A percentile compares a stretch with the other conserved stretches of the same genome.
Conservation (phyloP, 2,888 invertebrate species). For the Synanthedon tipuliformis region DNA sequence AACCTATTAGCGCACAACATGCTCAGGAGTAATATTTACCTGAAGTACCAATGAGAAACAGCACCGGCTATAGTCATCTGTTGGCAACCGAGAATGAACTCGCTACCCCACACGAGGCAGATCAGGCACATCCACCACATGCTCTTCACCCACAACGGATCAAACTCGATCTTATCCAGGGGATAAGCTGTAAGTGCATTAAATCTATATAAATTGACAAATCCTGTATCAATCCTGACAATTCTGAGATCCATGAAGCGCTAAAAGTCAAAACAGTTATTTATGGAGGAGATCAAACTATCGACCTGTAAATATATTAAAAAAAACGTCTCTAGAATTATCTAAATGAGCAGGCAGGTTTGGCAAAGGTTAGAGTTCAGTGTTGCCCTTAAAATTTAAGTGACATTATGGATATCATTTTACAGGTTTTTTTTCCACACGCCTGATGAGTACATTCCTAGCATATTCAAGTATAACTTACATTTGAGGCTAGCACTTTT, state of each 20-base stretch:
- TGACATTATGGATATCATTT: not conserved
- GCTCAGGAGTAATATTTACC: conserved; percentile 50
- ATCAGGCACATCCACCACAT: conserved; percentile 96
- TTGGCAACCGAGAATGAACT: conserved; percentile 94
- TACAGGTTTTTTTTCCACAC: not conserved
- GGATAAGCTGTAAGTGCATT: conserved; percentile 28
- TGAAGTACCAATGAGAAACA: conserved; percentile 95
- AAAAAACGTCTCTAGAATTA: too few species aligned
- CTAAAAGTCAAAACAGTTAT: not conserved
- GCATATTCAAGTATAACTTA: conserved; percentile 18
- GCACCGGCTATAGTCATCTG: conserved; percentile 94
- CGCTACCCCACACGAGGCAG: conserved; percentile 92
- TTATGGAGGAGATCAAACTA: not conserved
- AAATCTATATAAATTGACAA: not conserved
- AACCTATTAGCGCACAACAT: not conserved
- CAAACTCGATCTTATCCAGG: conserved; percentile 76
- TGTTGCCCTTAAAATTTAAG: not conserved
- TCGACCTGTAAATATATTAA: not conserved
- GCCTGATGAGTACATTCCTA: too few species aligned
- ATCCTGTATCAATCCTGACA: too few species aligned
- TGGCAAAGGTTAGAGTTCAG: not conserved
- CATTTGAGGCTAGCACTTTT: conserved; percentile 37
- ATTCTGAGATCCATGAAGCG: too few species aligned
- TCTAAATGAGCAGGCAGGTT: not conserved
- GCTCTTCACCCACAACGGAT: conserved; percentile 84